These are phyloP conservation scores for Suncus etruscus DNA, from an alignment of 2,113 vertebrate genomes.

Conservation along the genomic window DNA sequence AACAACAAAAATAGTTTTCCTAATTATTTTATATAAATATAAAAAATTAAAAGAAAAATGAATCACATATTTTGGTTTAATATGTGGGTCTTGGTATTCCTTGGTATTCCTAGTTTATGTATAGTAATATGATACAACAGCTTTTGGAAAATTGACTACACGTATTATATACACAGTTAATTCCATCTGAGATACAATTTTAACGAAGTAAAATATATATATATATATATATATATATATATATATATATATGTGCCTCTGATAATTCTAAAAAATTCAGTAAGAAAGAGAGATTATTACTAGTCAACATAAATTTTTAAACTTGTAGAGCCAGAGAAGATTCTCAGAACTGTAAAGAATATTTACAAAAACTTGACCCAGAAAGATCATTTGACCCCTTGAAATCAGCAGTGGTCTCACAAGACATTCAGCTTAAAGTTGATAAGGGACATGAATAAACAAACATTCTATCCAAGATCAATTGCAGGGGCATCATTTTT, in stretches of 20 bases:
- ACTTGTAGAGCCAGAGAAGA: background rate
- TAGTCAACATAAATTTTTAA: background rate
- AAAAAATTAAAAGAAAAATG: background rate
- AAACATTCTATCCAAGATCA: background rate
- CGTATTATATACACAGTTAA: background rate
- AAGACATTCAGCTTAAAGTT: background rate
- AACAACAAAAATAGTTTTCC: background rate
- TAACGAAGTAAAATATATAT: background rate
- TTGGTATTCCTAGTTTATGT: background rate
- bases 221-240: background rate
- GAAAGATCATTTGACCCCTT: constrained; percentile 2
- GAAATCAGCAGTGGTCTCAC: constrained; percentile 18
- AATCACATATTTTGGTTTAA: background rate
- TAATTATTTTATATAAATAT: background rate
- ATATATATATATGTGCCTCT: background rate
- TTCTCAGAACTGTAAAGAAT: background rate
- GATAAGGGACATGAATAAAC: constrained; percentile 53
- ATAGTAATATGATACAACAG: background rate
- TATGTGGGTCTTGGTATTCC: background rate
- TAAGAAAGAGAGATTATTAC: background rate
- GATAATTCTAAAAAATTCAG: constrained; percentile 13
- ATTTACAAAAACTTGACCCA: background rate
- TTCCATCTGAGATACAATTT: no score
- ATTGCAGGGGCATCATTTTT: constrained; percentile 50
- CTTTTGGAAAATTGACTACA: background rate